A percentile compares a stretch with the other conserved stretches of the same genome.
phyloP scores from a whole-genome alignment of 1,140 invertebrate genomes.

The Diploscapter pachys region DNA sequence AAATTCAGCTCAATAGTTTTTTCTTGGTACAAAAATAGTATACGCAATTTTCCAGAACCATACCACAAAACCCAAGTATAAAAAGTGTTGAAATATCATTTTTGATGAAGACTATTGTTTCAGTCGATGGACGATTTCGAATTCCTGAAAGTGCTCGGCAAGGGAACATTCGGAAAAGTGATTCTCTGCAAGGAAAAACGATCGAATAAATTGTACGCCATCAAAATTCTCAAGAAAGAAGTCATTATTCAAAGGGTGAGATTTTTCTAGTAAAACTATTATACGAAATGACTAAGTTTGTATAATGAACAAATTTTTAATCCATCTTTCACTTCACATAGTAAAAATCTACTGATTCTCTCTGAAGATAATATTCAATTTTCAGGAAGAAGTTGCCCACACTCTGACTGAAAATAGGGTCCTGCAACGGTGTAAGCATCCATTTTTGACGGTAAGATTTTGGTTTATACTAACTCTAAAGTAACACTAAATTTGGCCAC shows the following conservation, averaged over 20 bases:
- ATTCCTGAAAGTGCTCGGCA: conserved; percentile 86
- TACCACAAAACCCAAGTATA: not conserved
- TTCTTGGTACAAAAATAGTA: conserved; percentile 11
- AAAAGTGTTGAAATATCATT: not conserved
- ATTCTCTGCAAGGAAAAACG: conserved; percentile 93
- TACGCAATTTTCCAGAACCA: not conserved
- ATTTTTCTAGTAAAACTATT: not conserved
- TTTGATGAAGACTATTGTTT: conserved; percentile 10
- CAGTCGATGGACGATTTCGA: conserved; percentile 61
- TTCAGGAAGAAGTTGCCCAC: conserved; percentile 91
- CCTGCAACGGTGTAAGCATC: conserved; percentile 90
- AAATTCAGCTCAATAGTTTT: not conserved
- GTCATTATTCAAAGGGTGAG: conserved; percentile 77
- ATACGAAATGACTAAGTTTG: too few species aligned
- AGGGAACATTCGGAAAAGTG: conserved; percentile 99
- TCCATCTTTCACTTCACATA: too few species aligned
- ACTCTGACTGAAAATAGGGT: conserved; percentile 97
- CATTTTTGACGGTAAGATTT: conserved; percentile 82
- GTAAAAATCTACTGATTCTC: not conserved
- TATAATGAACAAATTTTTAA: too few species aligned
- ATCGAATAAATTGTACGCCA: conserved; percentile 87
- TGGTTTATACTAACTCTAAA: not conserved
- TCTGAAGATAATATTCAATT: not conserved
- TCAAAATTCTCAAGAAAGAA: conserved; percentile 98
- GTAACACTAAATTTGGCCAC: not conserved